A percentile compares a stretch with the other conserved stretches of the same genome.
Conservation (phyloP, 2,797 vertebrate species). For the Dromococcyx pavoninus region DNA sequence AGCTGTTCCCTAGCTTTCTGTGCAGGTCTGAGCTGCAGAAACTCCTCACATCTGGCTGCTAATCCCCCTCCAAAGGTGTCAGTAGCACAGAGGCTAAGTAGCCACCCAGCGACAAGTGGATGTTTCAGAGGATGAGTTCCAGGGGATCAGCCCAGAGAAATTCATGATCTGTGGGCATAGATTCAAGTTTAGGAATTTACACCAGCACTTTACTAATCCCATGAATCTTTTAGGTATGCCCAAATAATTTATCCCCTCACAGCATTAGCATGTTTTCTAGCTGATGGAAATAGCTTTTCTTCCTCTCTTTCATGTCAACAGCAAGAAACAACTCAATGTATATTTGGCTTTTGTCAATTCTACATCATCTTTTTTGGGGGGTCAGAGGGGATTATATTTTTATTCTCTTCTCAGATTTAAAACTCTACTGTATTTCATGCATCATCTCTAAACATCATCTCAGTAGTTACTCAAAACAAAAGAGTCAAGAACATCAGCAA, state of each 20-base stretch:
- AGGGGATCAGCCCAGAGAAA: background rate
- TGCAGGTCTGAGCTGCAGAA: background rate
- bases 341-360: background rate
- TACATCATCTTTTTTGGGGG: rapidly evolving
- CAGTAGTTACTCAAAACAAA: background rate
- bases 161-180: background rate
- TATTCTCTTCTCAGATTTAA: background rate
- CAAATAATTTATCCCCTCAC: background rate
- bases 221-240: background rate
- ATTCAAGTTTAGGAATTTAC: background rate
- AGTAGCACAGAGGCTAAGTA: background rate
- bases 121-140: background rate
- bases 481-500: background rate
- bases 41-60: background rate
- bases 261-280: background rate
- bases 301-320: background rate
- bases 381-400: rapidly evolving
- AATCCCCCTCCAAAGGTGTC: background rate
- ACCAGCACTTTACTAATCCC: background rate
- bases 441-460: background rate
- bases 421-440: background rate
- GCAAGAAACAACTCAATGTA: background rate
- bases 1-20: background rate
- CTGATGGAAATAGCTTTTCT: background rate
- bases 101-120: rapidly evolving